Percentiles rank a stretch among this genome's conserved stretches.
Conservation (phyloP, 2,113 vertebrate species). For the Silurus asotus region DNA sequence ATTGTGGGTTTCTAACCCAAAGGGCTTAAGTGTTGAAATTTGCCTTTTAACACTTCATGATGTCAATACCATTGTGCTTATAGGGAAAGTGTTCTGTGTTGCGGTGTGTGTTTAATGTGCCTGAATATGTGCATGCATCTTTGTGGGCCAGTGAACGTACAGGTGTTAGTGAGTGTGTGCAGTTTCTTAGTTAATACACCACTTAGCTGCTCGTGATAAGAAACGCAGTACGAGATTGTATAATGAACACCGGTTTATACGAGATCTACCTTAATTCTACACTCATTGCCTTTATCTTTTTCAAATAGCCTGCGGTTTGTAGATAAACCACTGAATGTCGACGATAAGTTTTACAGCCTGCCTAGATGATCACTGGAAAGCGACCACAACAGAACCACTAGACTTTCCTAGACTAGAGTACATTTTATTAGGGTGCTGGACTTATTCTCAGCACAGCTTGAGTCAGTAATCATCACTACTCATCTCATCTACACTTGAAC, state of each 20-base stretch:
- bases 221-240: slow-evolving; percentile 54
- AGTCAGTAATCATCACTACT: neutral
- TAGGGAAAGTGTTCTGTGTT: slow-evolving; percentile 46
- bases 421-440: neutral
- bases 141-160: slow-evolving; percentile 33
- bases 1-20: slow-evolving; percentile 40
- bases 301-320: neutral
- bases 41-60: slow-evolving; percentile 66
- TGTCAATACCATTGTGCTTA: slow-evolving; percentile 62
- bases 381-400: neutral
- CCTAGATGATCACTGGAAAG: neutral
- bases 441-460: neutral
- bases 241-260: neutral
- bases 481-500: neutral
- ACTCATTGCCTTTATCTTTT: neutral
- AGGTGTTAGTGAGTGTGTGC: slow-evolving; percentile 39
- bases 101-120: slow-evolving; percentile 58
- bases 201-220: slow-evolving; percentile 42
- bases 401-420: neutral
- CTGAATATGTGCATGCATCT: slow-evolving; percentile 46
- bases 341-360: neutral
- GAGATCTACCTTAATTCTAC: neutral
- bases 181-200: slow-evolving; percentile 63
- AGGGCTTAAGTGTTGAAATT: slow-evolving; percentile 68
- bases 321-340: neutral